Percentiles rank a stretch among this genome's conserved stretches.
Conservation (phyloP, 2,888 invertebrate genomes). For the Eristalinus sepulchralis region DNA sequence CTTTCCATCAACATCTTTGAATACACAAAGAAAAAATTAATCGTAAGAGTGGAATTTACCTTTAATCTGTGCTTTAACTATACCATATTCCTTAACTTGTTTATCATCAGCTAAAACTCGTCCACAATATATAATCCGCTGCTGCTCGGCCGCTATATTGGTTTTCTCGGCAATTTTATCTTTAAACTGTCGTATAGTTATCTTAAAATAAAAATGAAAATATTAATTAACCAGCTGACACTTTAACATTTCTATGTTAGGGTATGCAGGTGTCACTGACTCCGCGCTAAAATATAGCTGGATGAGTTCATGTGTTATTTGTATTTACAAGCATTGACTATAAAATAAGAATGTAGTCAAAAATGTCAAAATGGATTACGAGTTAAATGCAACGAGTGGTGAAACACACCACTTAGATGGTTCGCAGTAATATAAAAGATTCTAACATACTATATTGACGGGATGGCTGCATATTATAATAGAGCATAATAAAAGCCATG, state of each 20-base stretch:
- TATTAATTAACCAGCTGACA: background rate
- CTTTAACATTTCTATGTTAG: background rate
- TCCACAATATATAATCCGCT: conserved; percentile 97
- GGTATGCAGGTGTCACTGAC: background rate
- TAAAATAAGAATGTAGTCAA: no score
- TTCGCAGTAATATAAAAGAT: no score
- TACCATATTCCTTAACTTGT: conserved; percentile 92
- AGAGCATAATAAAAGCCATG: no score
- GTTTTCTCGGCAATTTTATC: conserved; percentile 89
- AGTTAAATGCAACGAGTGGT: no score
- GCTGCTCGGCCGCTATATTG: conserved; percentile 89
- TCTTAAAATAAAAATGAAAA: conserved; percentile 81
- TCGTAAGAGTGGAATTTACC: background rate
- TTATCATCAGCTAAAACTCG: conserved; percentile 94
- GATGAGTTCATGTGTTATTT: background rate
- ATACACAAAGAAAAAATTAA: background rate
- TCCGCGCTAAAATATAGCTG: background rate
- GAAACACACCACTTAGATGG: no score
- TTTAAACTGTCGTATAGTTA: conserved; percentile 91
- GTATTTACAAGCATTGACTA: no score
- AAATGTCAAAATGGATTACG: no score
- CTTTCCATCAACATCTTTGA: conserved; percentile 92
- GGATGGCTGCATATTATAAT: no score
- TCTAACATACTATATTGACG: no score
- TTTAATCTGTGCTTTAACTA: conserved; percentile 72